phyloP scores from a whole-genome alignment of 37 sponge, comb jelly and placozoan genomes.

The Diacarnus erythraeanus region DNA sequence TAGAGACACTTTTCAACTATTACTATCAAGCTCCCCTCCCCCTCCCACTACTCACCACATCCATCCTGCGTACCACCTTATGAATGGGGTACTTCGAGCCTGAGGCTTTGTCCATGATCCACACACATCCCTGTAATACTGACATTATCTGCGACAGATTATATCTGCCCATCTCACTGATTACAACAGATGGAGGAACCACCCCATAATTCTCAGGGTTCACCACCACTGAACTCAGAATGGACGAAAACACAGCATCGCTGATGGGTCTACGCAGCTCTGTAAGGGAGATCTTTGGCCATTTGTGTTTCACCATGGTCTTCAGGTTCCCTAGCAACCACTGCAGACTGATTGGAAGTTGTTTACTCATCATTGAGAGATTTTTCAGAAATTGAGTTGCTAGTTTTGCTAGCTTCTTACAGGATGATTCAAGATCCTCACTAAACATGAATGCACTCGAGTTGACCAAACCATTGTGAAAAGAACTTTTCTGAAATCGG shows the following conservation, averaged over 20 bases:
- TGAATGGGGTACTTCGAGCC: constrained; percentile 33
- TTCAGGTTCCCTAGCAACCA: constrained; percentile 45
- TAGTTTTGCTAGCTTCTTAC: constrained; percentile 20
- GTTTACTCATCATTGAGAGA: background rate
- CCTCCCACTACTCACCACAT: constrained; percentile 59
- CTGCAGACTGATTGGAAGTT: constrained; percentile 41
- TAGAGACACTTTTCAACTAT: too few species aligned
- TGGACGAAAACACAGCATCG: constrained; percentile 41
- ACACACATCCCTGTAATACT: constrained; percentile 54
- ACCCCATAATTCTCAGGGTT: constrained; percentile 70
- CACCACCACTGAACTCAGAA: constrained; percentile 58
- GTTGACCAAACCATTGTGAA: background rate
- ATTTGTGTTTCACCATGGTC: constrained; percentile 33
- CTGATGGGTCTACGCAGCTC: constrained; percentile 39
- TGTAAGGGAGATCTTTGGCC: constrained; percentile 24
- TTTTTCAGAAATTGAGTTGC: constrained; percentile 19
- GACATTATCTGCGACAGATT: constrained; percentile 46
- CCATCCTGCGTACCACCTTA: constrained; percentile 38
- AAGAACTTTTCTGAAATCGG: constrained; percentile 14
- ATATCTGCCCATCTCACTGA: constrained; percentile 35
- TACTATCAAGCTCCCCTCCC: too few species aligned
- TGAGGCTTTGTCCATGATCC: constrained; percentile 30
- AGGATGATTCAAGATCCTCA: constrained; percentile 34
- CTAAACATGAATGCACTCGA: constrained; percentile 29
- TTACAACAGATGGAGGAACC: constrained; percentile 11